Evolutionary conservation across 1,140 invertebrate genomes (phyloP), one percentile per base, ranked within the genome.

Genomic region (Drosophila pseudoobscura): DNA sequence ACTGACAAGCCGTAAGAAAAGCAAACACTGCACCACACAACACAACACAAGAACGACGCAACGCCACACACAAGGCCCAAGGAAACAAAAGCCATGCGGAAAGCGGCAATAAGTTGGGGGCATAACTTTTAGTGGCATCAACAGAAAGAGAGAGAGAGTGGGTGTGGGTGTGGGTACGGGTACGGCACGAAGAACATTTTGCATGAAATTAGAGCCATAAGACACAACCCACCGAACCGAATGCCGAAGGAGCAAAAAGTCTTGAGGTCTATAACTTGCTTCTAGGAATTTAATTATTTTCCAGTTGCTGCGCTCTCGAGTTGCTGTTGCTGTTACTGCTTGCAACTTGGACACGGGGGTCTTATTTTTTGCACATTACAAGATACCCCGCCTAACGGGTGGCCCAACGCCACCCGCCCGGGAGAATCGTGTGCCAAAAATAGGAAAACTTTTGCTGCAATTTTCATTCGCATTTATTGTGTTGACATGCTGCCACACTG

Each of bases 1-100:
- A 84, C 82, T 87, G 82, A 87, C 82, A 85, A 87, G 83, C 75
- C 74, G 61, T 84, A 84, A 84, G 80, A 85, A 85, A 80, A 87
- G 11, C 35, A 39, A 39, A 39, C 35, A 39, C 4, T 13, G 35
- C 35, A 39, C 35, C 35, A 39, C 35, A 39, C 35, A 87, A 87
- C 53, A 62, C 75, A 80, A 80, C 76, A 76, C 75, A 80, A 80
- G 73, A 76, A 84, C 80, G 58, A 60, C 20, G 31, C 52, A 52
- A 66, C 31, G 31, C 8, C 31, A 31, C 31, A 29, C 29, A 29
- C 24, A 61, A 61, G 20, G 61, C 50, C 58, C 61, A 70, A 43
- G 56, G 70, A 80, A 75, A 80, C 57, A 78, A 80, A 82, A 75
- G 82, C 82, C 59, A 76, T 78, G 82, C 83, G 82, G 82, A 75